Percentiles rank a stretch among this genome's conserved stretches.
Evolutionary conservation across 2,113 vertebrate species (phyloP).

Genomic region (Esox niger): DNA sequence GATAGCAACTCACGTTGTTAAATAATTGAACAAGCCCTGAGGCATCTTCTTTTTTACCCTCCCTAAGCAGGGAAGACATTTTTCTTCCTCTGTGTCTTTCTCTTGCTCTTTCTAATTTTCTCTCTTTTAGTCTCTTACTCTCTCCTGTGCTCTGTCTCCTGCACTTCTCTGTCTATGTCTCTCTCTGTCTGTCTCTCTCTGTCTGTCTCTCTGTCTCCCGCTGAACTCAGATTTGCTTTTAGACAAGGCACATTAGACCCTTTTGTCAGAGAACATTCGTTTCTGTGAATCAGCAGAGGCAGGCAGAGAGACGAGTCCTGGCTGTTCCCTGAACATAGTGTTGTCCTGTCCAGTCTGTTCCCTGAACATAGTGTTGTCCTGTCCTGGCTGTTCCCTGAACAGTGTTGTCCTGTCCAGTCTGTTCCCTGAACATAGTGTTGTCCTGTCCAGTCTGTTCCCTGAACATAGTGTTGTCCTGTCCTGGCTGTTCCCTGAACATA

Average conservation of each 20-base stretch:
- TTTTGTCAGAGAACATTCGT: neutral
- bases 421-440: too few relatives aligned
- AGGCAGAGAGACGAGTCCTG: too few relatives aligned
- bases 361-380: too few relatives aligned
- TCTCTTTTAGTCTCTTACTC: neutral
- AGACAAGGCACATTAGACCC: slow-evolving; percentile 5
- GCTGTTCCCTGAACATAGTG: too few relatives aligned
- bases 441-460: neutral
- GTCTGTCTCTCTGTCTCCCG: slow-evolving; percentile 1
- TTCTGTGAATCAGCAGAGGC: neutral
- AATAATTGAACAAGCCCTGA: slow-evolving; percentile 1
- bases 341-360: too few relatives aligned
- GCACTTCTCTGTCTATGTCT: too few relatives aligned
- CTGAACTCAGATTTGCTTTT: neutral
- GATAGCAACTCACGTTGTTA: neutral
- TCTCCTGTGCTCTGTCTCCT: neutral
- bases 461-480: neutral
- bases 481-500: neutral
- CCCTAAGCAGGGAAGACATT: neutral
- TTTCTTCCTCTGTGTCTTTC: too few relatives aligned
- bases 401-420: too few relatives aligned
- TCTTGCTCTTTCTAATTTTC: too few relatives aligned
- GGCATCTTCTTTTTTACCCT: neutral
- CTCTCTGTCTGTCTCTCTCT: too few relatives aligned
- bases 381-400: too few relatives aligned